Base-by-base conservation (phyloP, 2,797 vertebrate species). In the Molossus alvarezi region DNA sequence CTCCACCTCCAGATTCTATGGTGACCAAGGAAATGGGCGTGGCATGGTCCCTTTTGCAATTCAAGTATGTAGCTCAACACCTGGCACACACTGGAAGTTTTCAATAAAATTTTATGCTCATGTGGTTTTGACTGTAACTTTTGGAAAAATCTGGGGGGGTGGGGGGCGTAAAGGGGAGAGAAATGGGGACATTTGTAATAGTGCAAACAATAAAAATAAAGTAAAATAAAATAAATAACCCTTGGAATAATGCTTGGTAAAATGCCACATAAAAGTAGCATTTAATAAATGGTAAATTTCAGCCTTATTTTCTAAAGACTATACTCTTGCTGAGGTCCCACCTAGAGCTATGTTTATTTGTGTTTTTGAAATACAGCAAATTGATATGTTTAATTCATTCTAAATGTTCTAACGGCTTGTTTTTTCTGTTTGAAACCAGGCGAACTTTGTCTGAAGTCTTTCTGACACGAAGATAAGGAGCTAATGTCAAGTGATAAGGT, bases 361-460 rank as follows among this genome's bases (percentile, higher is more conserved):
- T 79, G 41, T 71, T 94, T 95, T 37, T 55, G 60, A 88, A 90
- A 96, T 87, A 85, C 1, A 75, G 29, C 62, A 90, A 27, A 82
- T 48, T 15, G 45, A 48, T 90, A 64, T 71, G 8, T 65, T 93
- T 94, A 65, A 60, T 58, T 86, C 75, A 65, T 94, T 82, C 58
- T 76, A 7, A 62, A 53, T 37, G 60, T 83, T 90, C 75, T 9
- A 41, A 84, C 55, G 82, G 62, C 67, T 37, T 17, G 23, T 29
- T 71, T 8, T 76, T 79, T 86, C 65, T 76, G 71, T 73, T 27
- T 48, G n/a, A 86, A 76, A 65, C 60, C 71, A 57, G 53, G n/a
- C 57, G 17, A 45, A 71, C 17, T 80, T 90, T 90, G 45, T 80
- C 88, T 88, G 90, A 97, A 96, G 57, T 77, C 80, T 93, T 65